phyloP scores from a whole-genome alignment of 2,888 invertebrate species.

The Athrips mouffetella region DNA sequence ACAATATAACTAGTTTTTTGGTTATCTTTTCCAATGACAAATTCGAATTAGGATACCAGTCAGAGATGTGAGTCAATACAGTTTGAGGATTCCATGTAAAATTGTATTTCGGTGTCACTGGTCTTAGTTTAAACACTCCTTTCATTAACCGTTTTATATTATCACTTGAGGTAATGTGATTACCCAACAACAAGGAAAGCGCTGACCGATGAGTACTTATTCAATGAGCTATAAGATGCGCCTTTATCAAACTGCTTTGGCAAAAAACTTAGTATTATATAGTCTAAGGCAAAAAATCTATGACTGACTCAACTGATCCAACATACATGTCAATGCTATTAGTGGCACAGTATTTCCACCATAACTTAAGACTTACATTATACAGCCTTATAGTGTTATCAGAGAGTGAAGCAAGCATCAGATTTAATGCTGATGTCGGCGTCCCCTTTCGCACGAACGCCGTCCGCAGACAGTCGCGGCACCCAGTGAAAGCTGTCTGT shows the following conservation, averaged over 20 bases:
- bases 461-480: constrained; percentile 22
- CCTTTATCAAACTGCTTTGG: constrained; percentile 19
- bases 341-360: constrained; percentile 21
- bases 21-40: constrained; percentile 15
- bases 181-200: constrained; percentile 18
- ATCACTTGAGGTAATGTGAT: not conserved
- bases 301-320: constrained; percentile 3
- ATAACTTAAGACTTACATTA: constrained; percentile 15
- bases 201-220: constrained; percentile 24
- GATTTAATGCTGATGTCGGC: constrained; percentile 9
- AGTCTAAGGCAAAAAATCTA: constrained; percentile 17
- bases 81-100: constrained; percentile 3
- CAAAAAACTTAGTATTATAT: too few relatives aligned
- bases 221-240: constrained; percentile 22
- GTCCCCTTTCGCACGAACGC: constrained; percentile 17
- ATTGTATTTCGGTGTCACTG: constrained; percentile 17
- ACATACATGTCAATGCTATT: constrained; percentile 5
- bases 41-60: constrained; percentile 10
- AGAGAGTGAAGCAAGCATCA: constrained; percentile 24
- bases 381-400: constrained; percentile 21
- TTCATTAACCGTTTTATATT: not conserved
- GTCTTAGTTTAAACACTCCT: constrained; percentile 1
- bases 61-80: not conserved
- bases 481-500: constrained; percentile 24
- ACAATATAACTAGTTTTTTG: not conserved